Evolutionary conservation across 2,888 invertebrate genomes (phyloP).

Genomic region (Neoitamus cyanurus): DNA sequence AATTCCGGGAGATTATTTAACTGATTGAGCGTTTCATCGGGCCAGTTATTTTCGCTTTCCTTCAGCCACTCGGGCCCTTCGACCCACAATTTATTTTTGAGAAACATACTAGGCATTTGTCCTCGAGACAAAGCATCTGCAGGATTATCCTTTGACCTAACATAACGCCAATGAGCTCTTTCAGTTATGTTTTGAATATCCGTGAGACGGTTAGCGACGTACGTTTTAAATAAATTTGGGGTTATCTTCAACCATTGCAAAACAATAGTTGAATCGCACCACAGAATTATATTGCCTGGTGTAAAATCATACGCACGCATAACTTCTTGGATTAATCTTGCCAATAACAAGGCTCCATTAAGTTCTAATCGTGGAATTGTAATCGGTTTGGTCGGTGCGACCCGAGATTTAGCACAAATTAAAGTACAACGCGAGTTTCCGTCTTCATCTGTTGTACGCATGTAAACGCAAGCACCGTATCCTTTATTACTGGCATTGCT

Average conservation of each 20-base stretch:
- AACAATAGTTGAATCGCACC: background rate
- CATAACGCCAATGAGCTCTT: background rate
- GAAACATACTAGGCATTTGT: too few species aligned
- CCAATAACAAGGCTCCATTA: background rate
- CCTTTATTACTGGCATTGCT: too few species aligned
- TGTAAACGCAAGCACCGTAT: background rate
- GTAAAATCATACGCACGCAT: background rate
- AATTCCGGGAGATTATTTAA: too few species aligned
- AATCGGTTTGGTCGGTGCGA: background rate
- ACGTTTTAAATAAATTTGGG: background rate
- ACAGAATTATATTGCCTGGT: background rate
- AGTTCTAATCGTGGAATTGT: background rate
- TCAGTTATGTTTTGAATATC: background rate
- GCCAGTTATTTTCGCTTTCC: too few species aligned
- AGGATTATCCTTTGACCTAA: too few species aligned
- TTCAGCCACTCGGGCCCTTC: too few species aligned
- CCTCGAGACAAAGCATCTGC: too few species aligned
- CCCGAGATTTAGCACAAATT: background rate
- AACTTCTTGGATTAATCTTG: background rate
- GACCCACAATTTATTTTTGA: too few species aligned
- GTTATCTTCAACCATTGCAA: background rate
- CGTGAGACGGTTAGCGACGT: background rate
- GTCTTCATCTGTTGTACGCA: background rate
- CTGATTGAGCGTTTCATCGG: too few species aligned
- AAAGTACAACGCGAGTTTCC: background rate